Evolutionary conservation across 2,113 vertebrate genomes (phyloP).

Genomic region (Camelus dromedarius): DNA sequence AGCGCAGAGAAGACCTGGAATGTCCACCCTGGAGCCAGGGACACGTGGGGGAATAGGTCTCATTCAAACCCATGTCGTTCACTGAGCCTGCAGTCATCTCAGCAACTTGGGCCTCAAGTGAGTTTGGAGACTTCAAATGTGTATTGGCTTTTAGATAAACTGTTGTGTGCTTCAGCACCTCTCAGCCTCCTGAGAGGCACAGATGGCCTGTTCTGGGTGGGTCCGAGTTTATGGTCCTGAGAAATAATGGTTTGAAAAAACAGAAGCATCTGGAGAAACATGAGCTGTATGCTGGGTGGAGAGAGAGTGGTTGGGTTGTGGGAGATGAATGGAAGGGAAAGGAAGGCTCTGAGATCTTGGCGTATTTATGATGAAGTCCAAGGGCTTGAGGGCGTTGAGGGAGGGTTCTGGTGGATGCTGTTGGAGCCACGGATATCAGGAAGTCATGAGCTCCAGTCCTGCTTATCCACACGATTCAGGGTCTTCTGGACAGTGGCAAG

Average conservation of each 20-base stretch:
- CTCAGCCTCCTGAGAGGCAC: neutral
- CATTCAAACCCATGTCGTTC: neutral
- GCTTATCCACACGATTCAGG: neutral
- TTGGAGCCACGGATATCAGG: neutral
- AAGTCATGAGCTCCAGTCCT: neutral
- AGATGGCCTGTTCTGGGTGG: neutral
- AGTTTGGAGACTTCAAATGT: neutral
- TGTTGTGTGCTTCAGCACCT: neutral
- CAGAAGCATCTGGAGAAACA: neutral
- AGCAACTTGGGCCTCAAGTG: neutral
- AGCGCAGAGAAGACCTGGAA: neutral
- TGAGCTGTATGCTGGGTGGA: neutral
- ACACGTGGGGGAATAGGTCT: neutral
- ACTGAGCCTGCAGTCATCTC: neutral
- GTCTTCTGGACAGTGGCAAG: neutral
- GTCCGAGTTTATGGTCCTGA: neutral
- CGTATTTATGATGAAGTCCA: neutral
- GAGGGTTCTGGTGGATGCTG: neutral
- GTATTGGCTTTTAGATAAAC: neutral
- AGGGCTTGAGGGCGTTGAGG: neutral
- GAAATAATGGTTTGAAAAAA: neutral
- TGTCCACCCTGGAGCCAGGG: neutral
- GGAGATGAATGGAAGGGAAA: neutral
- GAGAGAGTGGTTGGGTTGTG: neutral
- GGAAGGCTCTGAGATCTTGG: neutral